Percentiles rank a stretch among this genome's conserved stretches.
phyloP scores from a whole-genome alignment of 2,113 vertebrate genomes.

The Podiceps cristatus region DNA sequence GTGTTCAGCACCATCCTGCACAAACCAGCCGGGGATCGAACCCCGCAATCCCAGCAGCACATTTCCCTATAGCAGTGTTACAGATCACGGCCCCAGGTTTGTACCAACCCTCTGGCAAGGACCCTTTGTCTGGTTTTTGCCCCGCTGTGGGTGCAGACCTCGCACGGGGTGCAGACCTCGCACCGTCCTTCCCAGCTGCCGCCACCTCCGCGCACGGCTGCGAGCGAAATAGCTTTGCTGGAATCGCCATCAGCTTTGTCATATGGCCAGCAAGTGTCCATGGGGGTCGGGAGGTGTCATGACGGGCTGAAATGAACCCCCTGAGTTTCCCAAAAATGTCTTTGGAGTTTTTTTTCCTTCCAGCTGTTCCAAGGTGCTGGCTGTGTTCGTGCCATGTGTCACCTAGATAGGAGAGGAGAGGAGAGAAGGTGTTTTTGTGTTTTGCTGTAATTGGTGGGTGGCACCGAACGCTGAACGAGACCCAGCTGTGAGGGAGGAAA shows the following conservation, averaged over 20 bases:
- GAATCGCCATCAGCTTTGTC: neutral
- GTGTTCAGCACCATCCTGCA: neutral
- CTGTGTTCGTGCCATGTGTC: neutral
- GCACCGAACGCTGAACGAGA: neutral
- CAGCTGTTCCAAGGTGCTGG: neutral
- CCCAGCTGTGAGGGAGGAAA: neutral
- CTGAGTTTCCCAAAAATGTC: neutral
- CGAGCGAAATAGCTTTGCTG: rapidly evolving
- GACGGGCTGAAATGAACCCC: neutral
- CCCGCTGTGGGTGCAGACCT: neutral
- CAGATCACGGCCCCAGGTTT: neutral
- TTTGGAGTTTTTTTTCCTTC: neutral
- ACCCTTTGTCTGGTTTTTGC: neutral
- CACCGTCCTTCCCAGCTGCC: neutral
- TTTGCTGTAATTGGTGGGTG: neutral
- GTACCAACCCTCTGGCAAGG: neutral
- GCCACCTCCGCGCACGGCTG: neutral
- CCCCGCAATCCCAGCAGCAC: neutral
- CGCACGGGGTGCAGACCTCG: rapidly evolving
- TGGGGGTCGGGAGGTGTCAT: neutral
- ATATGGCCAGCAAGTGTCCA: rapidly evolving
- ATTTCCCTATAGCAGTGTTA: rapidly evolving
- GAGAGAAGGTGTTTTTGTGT: neutral
- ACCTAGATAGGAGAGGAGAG: neutral
- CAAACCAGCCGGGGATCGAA: neutral